Base-by-base conservation (phyloP, 2,888 invertebrate species). In the Ennomos erosarius region DNA sequence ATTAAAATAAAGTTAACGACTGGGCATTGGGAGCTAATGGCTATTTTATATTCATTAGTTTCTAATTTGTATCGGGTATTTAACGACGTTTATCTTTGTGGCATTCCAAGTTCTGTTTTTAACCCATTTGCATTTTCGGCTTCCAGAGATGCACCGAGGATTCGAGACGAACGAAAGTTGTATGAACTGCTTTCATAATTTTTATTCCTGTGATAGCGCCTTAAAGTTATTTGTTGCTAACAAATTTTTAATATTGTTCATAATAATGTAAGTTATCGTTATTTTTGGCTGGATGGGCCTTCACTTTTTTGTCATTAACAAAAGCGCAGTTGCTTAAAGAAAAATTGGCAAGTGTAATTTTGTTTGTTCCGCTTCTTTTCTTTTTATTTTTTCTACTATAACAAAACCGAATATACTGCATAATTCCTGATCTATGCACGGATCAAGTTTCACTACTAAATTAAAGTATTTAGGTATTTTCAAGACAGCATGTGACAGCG, bases 121-220 rank as follows among this genome's bases (percentile, higher is more conserved):
- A 64, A 58, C 62, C 65, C 64, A 68, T 72, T 65, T 43, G 49
- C 59, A 57, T 70, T 65, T 67, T 54, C 64, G 66, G 68, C 69
- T 68, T 73, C 70, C 70, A 68, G 70, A 69, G 64, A 57, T 57
- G 58, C 62, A 63, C n/a, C n/a, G n/a, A n/a, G n/a, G n/a, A n/a
- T n/a, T 66, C 62, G 60, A 61, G 61, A 64, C 39, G 46, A 45
- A 50, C 50, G 55, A 59, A 43, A 70, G 65, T 61, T 75, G 63
- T 67, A 64, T 70, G 58, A 70, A 76, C 68, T 75, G 74, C 68
- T 75, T 78, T 82, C 67, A 74, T 78, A 71, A 70, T 77, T 81
- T 57, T 83, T 70, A 82, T 82, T 85, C 81, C 87, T 88, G 86
- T 88, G 86, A 88, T 87, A 87, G 81, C 75, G 76, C 75, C 74